A percentile compares a stretch with the other conserved stretches of the same genome.
phyloP scores from a whole-genome alignment of 2,797 vertebrate species.

The Pelodytes ibericus region DNA sequence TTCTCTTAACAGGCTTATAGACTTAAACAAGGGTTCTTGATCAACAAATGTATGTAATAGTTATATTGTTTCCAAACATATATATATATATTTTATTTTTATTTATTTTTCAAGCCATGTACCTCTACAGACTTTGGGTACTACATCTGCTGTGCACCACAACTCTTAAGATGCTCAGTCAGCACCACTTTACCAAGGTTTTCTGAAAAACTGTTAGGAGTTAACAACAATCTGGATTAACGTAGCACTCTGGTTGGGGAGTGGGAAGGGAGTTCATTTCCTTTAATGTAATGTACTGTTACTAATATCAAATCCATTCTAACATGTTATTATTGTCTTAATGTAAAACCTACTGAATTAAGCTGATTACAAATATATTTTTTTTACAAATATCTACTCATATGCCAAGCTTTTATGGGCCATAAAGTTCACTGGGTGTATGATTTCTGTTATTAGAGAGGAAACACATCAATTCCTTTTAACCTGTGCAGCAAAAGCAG shows the following conservation, averaged over 20 bases:
- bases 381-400: constrained; percentile 3
- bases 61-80: constrained; percentile 26
- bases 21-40: constrained; percentile 40
- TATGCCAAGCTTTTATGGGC: neutral
- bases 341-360: constrained; percentile 27
- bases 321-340: constrained; percentile 35
- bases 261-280: constrained; percentile 20
- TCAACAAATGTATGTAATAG: constrained; percentile 39
- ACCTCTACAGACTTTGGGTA: too few relatives aligned
- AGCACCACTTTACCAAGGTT: too few relatives aligned
- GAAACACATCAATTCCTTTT: neutral
- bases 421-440: neutral
- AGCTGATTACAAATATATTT: constrained; percentile 16
- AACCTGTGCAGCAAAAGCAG: too few relatives aligned
- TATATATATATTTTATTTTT: too few relatives aligned
- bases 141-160: too few relatives aligned
- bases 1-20: constrained; percentile 51
- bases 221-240: constrained; percentile 46
- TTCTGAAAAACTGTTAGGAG: neutral
- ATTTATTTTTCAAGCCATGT: too few relatives aligned
- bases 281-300: constrained; percentile 43
- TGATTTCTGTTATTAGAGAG: too few relatives aligned
- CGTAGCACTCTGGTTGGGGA: constrained; percentile 23
- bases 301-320: constrained; percentile 47
- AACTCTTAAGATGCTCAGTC: too few relatives aligned